phyloP scores from a whole-genome alignment of 1,140 invertebrate species.

The Adoxophyes honmai region DNA sequence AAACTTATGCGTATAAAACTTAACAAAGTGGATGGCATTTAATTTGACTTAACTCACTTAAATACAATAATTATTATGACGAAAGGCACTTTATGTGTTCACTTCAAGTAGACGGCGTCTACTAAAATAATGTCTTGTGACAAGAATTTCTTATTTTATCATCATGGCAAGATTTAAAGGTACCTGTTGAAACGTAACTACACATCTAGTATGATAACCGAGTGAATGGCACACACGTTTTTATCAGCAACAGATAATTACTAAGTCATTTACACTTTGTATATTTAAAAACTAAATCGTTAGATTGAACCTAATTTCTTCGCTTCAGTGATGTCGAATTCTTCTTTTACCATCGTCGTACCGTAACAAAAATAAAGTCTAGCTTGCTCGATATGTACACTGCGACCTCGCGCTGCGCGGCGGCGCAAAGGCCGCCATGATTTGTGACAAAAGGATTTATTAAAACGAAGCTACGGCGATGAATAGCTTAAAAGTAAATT shows the following conservation, averaged over 20 bases:
- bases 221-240: conserved; percentile 73
- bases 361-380: conserved; percentile 14
- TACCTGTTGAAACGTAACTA: conserved; percentile 74
- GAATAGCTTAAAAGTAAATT: conserved; percentile 71
- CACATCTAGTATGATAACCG: conserved; percentile 66
- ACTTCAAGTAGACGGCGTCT: conserved; percentile 55
- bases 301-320: conserved; percentile 30
- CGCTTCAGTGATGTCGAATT: conserved; percentile 7
- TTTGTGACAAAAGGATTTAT: conserved; percentile 58
- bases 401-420: conserved; percentile 38
- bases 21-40: conserved; percentile 76
- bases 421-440: conserved; percentile 37
- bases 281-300: conserved; percentile 34
- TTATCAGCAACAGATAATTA: conserved; percentile 55
- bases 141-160: conserved; percentile 73
- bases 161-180: conserved; percentile 77
- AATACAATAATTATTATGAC: conserved; percentile 67
- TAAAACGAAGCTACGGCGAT: conserved; percentile 55
- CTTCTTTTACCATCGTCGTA: conserved; percentile 2
- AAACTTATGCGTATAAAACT: conserved; percentile 72
- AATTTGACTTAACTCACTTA: conserved; percentile 76
- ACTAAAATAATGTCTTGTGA: conserved; percentile 60
- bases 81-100: conserved; percentile 66
- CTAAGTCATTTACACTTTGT: conserved; percentile 37
- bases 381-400: conserved; percentile 58